Evolutionary conservation across 2,797 vertebrate genomes (phyloP).

Genomic region (Hippopotamyrus pictus): DNA sequence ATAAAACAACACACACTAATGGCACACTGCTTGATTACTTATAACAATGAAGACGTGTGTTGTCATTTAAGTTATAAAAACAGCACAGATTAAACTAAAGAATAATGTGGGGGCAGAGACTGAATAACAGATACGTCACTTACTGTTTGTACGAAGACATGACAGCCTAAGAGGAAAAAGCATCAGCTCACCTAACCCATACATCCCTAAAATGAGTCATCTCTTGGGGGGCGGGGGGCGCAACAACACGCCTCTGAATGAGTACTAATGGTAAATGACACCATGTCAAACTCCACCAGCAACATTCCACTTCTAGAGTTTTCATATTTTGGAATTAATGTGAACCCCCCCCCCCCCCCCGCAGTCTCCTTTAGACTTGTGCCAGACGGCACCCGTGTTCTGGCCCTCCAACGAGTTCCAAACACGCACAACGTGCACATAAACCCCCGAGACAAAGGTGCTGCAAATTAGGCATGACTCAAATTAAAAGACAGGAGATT

Average conservation of each 20-base stretch:
- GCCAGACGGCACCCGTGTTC: slow-evolving; percentile 58
- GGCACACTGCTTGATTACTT: not conserved
- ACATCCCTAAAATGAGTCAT: not conserved
- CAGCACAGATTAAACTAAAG: not conserved
- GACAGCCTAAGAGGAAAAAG: not conserved
- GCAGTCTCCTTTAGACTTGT: slow-evolving; percentile 51
- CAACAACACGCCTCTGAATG: not conserved
- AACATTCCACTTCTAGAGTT: slow-evolving; percentile 48
- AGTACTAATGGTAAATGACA: slow-evolving; percentile 32
- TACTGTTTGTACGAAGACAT: not conserved
- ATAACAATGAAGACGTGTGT: not conserved
- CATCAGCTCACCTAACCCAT: not conserved
- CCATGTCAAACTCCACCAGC: slow-evolving; percentile 55
- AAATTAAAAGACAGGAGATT: slow-evolving; percentile 49
- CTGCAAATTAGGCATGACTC: slow-evolving; percentile 50
- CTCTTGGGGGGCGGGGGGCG: not conserved
- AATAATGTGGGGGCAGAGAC: not conserved
- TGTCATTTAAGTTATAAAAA: not conserved
- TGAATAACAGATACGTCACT: not conserved
- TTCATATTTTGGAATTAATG: slow-evolving; percentile 21
- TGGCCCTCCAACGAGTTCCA: slow-evolving; percentile 52
- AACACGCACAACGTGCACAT: slow-evolving; percentile 52
- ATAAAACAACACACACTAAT: not conserved
- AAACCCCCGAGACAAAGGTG: slow-evolving; percentile 51
- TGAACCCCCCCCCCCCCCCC: not conserved